Percentiles rank a stretch among this genome's conserved stretches.
Conservation (phyloP, 1,140 invertebrate species). For the Adelges cooleyi region DNA sequence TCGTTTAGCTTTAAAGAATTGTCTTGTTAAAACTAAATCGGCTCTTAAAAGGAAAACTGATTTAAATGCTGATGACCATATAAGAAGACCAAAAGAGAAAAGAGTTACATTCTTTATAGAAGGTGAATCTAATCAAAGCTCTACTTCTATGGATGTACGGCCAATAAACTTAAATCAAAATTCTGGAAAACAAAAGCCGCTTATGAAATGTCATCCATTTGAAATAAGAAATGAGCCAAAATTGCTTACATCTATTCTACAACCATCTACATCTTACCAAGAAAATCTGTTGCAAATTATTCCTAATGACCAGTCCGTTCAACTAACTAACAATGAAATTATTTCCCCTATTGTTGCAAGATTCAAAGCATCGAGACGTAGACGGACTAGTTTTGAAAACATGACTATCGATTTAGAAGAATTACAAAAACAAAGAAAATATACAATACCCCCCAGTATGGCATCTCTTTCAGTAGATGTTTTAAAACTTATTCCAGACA, state of each 20-base stretch:
- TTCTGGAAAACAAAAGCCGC: neutral
- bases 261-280: constrained; percentile 2
- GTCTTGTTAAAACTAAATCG: constrained; percentile 12
- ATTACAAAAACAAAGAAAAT: constrained; percentile 8
- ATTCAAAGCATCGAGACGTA: constrained; percentile 11
- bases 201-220: constrained; percentile 23
- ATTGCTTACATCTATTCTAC: neutral
- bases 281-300: neutral
- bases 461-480: constrained; percentile 15
- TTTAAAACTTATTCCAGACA: constrained; percentile 22
- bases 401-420: neutral
- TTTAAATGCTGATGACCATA: neutral
- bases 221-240: constrained; percentile 3
- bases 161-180: constrained; percentile 17
- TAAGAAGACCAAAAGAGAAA: constrained; percentile 19
- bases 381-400: neutral
- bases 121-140: constrained; percentile 5
- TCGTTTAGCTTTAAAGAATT: neutral
- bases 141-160: neutral
- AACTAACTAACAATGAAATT: neutral
- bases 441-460: constrained; percentile 20
- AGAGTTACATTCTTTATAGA: constrained; percentile 20
- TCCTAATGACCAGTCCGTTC: neutral
- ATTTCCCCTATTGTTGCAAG: constrained; percentile 15
- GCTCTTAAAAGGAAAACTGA: neutral